Evolutionary conservation across 1,140 invertebrate species (phyloP).

Genomic region (Drosophila ananassae): DNA sequence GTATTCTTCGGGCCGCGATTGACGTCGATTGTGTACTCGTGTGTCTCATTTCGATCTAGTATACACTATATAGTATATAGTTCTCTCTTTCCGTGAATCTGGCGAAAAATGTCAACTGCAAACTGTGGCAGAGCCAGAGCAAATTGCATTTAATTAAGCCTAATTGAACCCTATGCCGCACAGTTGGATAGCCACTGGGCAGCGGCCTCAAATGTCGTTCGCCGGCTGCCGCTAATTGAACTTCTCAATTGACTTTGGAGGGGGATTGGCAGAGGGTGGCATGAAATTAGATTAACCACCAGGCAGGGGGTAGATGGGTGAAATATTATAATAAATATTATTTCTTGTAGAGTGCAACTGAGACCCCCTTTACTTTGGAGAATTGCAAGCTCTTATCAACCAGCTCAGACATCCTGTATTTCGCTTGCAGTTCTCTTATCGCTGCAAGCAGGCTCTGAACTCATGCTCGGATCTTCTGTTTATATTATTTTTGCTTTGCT

Average conservation of each 20-base stretch:
- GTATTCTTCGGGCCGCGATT: slow-evolving; percentile 57
- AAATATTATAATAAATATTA: background rate
- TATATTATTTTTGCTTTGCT: background rate
- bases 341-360: background rate
- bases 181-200: slow-evolving; percentile 55
- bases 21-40: slow-evolving; percentile 63
- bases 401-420: background rate
- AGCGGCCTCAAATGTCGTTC: slow-evolving; percentile 18
- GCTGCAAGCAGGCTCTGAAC: background rate
- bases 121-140: slow-evolving; percentile 22
- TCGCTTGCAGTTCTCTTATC: slow-evolving; percentile 32
- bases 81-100: slow-evolving; percentile 26
- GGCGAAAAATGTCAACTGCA: slow-evolving; percentile 27
- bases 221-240: slow-evolving; percentile 54
- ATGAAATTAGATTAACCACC: background rate
- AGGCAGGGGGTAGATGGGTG: background rate
- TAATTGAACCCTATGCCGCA: slow-evolving; percentile 63
- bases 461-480: slow-evolving; percentile 17
- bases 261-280: background rate
- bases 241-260: slow-evolving; percentile 59
- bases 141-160: slow-evolving; percentile 76
- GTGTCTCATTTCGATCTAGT: slow-evolving; percentile 37
- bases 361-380: slow-evolving; percentile 5
- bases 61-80: slow-evolving; percentile 10
- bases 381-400: slow-evolving; percentile 8